Conservation (phyloP, 2,113 vertebrate species). For the Noctilio leporinus region DNA sequence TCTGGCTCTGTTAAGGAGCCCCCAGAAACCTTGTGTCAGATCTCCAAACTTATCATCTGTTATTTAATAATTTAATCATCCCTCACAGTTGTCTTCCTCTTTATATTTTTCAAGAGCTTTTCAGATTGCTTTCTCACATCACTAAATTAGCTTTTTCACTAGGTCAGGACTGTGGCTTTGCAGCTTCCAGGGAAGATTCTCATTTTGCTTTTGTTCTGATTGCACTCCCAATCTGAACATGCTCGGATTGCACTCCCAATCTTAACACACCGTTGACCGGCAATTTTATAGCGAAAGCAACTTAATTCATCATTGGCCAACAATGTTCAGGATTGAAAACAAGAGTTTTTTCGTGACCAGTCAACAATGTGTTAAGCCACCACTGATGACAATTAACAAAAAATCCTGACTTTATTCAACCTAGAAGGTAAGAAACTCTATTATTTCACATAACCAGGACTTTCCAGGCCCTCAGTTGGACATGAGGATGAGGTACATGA, state of each 20-base stretch:
- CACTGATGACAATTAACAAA: background rate
- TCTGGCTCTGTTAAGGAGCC: background rate
- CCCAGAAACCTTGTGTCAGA: background rate
- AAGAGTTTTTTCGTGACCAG: too few relatives aligned
- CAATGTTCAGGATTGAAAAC: too few relatives aligned
- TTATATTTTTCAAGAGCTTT: background rate
- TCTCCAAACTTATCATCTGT: background rate
- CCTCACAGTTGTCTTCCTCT: background rate
- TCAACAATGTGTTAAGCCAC: too few relatives aligned
- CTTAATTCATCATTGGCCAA: too few relatives aligned
- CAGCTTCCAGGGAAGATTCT: background rate
- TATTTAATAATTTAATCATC: background rate
- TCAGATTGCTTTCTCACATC: background rate
- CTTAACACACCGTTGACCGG: too few relatives aligned
- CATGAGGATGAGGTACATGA: background rate
- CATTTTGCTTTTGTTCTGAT: background rate
- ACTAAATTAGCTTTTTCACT: background rate
- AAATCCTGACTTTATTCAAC: background rate
- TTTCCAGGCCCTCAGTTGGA: background rate
- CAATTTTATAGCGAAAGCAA: too few relatives aligned
- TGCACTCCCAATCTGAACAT: background rate
- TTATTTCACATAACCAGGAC: background rate
- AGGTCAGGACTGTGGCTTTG: background rate
- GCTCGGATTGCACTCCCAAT: too few relatives aligned
- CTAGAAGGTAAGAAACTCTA: background rate